phyloP scores from a whole-genome alignment of 2,797 vertebrate species.

The Ctenopoma multispine region DNA sequence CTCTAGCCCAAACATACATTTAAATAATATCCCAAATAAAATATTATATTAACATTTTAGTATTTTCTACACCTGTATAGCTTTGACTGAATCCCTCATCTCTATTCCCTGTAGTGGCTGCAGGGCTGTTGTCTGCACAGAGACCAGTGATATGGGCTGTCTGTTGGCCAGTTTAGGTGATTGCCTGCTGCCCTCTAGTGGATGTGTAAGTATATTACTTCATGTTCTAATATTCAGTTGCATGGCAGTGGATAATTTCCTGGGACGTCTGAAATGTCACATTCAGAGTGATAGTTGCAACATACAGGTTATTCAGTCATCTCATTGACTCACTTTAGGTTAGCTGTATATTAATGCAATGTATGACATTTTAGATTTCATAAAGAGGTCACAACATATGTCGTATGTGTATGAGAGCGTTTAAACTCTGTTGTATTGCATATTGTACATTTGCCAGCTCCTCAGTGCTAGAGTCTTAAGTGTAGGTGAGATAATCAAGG shows the following conservation, averaged over 20 bases:
- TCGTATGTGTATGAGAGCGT: too few species aligned
- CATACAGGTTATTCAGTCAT: constrained; percentile 29
- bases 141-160: not conserved
- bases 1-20: not conserved
- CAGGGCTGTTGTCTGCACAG: constrained; percentile 2
- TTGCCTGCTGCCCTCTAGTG: constrained; percentile 74
- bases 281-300: not conserved
- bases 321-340: not conserved
- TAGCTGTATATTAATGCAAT: not conserved
- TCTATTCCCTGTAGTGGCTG: not conserved
- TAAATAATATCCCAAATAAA: not conserved
- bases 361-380: not conserved
- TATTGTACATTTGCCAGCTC: not conserved
- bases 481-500: not conserved
- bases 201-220: not conserved
- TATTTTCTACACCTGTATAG: not conserved
- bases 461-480: not conserved
- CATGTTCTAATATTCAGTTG: not conserved
- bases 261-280: constrained; percentile 23
- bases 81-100: not conserved
- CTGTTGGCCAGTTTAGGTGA: constrained; percentile 13
- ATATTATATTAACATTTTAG: not conserved
- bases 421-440: not conserved
- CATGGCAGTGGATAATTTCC: not conserved
- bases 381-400: not conserved